These are phyloP conservation scores for Stegodyphus mimosarum DNA, from an alignment of 1,140 invertebrate species.

Conservation along the genomic window DNA sequence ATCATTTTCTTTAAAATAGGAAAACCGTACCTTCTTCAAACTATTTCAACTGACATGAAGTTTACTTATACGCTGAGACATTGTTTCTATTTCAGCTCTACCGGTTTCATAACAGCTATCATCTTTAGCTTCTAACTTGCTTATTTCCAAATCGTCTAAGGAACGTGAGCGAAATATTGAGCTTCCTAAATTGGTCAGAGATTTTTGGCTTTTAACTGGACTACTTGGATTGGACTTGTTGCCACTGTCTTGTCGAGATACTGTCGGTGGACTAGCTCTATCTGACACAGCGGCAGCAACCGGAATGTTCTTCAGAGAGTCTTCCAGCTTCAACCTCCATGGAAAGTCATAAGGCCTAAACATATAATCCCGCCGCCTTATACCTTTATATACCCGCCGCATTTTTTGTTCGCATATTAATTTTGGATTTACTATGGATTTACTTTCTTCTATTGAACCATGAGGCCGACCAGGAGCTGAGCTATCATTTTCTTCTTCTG, in stretches of 20 bases:
- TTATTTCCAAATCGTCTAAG: conserved; percentile 55
- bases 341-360: conserved; percentile 28
- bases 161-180: conserved; percentile 51
- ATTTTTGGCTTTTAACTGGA: conserved; percentile 56
- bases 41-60: conserved; percentile 56
- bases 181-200: conserved; percentile 10
- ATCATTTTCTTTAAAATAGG: background rate
- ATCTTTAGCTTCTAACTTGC: conserved; percentile 22
- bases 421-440: no score
- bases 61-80: conserved; percentile 53
- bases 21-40: no score
- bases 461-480: background rate
- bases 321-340: background rate
- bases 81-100: conserved; percentile 43
- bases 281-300: background rate
- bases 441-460: no score
- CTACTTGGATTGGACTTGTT: conserved; percentile 59
- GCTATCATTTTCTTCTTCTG: background rate
- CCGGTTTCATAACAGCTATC: conserved; percentile 8
- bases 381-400: background rate
- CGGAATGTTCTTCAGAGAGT: background rate
- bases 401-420: background rate
- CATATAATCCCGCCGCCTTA: background rate
- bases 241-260: conserved; percentile 54
- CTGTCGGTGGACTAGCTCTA: conserved; percentile 10